Percentiles rank a stretch among this genome's conserved stretches.
phyloP scores from a whole-genome alignment of 2,113 vertebrate genomes.

The Eubucco bourcierii region DNA sequence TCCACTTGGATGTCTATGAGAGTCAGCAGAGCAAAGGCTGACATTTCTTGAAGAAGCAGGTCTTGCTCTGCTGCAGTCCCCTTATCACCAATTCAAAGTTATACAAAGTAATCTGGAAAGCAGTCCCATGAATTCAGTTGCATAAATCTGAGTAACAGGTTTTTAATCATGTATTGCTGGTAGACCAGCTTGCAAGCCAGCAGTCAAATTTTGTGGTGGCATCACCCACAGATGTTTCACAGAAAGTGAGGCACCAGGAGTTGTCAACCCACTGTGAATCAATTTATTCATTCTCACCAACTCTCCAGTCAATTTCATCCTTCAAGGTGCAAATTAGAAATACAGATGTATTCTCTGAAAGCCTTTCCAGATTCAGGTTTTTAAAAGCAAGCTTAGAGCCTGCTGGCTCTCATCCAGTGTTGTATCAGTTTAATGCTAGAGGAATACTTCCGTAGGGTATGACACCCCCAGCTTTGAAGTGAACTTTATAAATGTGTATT shows the following conservation, averaged over 20 bases:
- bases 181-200: slow-evolving; percentile 41
- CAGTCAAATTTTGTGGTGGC: slow-evolving; percentile 55
- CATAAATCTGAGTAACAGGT: neutral
- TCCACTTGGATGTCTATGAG: neutral
- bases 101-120: neutral
- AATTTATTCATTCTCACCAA: slow-evolving; percentile 68
- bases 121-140: neutral
- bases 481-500: neutral
- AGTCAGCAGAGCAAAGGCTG: neutral
- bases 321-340: slow-evolving; percentile 68
- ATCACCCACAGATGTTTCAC: slow-evolving; percentile 64
- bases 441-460: neutral
- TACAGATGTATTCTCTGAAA: slow-evolving; percentile 55
- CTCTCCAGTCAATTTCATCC: slow-evolving; percentile 52
- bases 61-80: neutral
- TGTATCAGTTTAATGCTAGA: neutral
- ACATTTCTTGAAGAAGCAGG: neutral
- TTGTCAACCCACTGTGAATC: slow-evolving; percentile 65
- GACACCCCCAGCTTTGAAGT: neutral
- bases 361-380: slow-evolving; percentile 2
- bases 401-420: neutral
- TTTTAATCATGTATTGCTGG: slow-evolving; percentile 37
- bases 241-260: slow-evolving; percentile 44
- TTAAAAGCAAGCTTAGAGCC: neutral
- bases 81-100: neutral